Conservation (phyloP, 1,140 invertebrate species). For the Phenacoccus solenopsis region DNA sequence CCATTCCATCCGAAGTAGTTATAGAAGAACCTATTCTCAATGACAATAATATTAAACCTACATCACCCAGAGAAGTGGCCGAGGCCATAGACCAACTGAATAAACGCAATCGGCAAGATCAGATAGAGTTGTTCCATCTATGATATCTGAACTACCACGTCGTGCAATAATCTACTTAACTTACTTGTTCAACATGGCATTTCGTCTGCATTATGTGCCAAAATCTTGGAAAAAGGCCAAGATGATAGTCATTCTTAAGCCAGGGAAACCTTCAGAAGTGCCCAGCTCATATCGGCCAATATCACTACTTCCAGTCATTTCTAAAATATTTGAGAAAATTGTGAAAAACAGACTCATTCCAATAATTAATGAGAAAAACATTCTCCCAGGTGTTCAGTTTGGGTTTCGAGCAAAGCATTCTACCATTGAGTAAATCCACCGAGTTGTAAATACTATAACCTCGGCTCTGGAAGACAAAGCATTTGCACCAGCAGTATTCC, state of each 20-base stretch:
- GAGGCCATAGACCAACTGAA: too few species aligned
- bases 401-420: constrained; percentile 18
- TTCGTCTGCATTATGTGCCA: constrained; percentile 22
- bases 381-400: constrained; percentile 17
- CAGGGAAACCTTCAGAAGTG: neutral
- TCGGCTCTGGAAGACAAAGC: constrained; percentile 9
- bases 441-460: neutral
- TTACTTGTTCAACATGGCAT: constrained; percentile 21
- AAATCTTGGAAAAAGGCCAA: constrained; percentile 29
- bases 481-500: neutral
- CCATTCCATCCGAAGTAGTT: too few species aligned
- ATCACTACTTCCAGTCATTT: neutral
- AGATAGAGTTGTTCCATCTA: too few species aligned
- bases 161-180: constrained; percentile 7
- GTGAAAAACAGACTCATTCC: constrained; percentile 5
- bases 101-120: too few species aligned
- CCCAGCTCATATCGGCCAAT: constrained; percentile 18
- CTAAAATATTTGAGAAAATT: constrained; percentile 14
- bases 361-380: neutral
- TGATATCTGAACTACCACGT: too few species aligned
- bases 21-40: too few species aligned
- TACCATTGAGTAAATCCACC: constrained; percentile 8
- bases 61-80: too few species aligned
- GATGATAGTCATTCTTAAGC: constrained; percentile 26
- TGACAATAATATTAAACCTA: too few species aligned